Percentiles rank a stretch among this genome's conserved stretches.
Conservation (phyloP, 2,797 vertebrate species). For the Enoplosus armatus region DNA sequence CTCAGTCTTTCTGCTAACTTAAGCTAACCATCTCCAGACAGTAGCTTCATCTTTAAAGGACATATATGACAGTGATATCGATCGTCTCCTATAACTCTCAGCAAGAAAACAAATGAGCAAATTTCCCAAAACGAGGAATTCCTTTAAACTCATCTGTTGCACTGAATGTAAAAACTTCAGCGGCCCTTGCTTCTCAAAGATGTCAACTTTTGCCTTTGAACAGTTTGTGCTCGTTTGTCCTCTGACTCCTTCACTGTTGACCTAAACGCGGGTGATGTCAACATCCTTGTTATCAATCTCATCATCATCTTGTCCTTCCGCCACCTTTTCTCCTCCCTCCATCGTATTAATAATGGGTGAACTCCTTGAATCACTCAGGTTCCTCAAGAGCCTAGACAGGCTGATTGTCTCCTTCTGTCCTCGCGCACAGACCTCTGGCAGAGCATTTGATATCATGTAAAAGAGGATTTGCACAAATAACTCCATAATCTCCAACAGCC, state of each 20-base stretch:
- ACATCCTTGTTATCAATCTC: slow-evolving; percentile 44
- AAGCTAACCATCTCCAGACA: background rate
- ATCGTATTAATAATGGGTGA: slow-evolving; percentile 45
- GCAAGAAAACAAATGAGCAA: background rate
- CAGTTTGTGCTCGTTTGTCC: slow-evolving; percentile 29
- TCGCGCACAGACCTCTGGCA: slow-evolving; percentile 56
- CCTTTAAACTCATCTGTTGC: background rate
- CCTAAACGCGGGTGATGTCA: slow-evolving; percentile 66
- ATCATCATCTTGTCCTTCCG: slow-evolving; percentile 36
- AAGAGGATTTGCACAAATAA: slow-evolving; percentile 80
- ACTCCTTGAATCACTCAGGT: slow-evolving; percentile 60
- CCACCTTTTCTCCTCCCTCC: slow-evolving; percentile 41
- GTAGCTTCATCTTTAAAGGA: background rate
- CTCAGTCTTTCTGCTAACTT: background rate
- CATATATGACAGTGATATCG: background rate
- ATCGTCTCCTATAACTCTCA: background rate
- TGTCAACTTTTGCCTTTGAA: slow-evolving; percentile 31
- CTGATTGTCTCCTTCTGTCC: slow-evolving; percentile 61
- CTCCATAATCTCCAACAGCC: slow-evolving; percentile 77
- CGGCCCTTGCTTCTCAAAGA: slow-evolving; percentile 1
- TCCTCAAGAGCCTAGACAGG: slow-evolving; percentile 56
- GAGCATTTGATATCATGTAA: slow-evolving; percentile 79
- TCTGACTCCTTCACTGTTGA: slow-evolving; percentile 35
- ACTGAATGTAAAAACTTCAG: background rate
- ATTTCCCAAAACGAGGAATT: background rate